Base-by-base conservation (phyloP, 1,140 invertebrate species). In the Eriocheir sinensis region DNA sequence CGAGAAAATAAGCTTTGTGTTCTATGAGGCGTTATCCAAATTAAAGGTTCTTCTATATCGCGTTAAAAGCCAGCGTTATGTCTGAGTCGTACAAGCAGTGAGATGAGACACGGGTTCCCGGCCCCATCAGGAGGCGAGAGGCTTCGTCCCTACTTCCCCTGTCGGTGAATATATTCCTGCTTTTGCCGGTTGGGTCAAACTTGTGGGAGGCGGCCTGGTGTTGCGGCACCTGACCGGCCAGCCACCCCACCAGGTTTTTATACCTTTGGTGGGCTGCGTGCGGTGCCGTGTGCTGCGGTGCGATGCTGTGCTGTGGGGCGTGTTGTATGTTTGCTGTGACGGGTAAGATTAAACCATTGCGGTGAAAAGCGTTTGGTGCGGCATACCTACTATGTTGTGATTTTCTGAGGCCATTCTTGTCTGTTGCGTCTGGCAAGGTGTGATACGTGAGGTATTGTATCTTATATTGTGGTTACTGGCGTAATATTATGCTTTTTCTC, bases 171-270 rank as follows among this genome's bases (percentile, higher is more conserved):
- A n/a, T 72, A 72, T 72, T 72, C n/a, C 27, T 72, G 27, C 60
- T n/a, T 72, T 72, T 72, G n/a, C 60, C 60, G n/a, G 60, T 72
- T 72, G 60, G 60, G 60, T 72, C 60, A 72, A 72, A 72, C 60
- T 72, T 72, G 60, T 3, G 27, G 60, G 60, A 72, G 60, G n/a
- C n/a, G n/a, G n/a, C n/a, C 60, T 72, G 60, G 60, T 72, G 27
- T 72, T 72, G 17, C 21, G 21, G 27, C 21, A 21, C n/a, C 27
- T 72, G 60, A 72, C 17, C 60, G 27, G 60, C 60, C 27, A 21
- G 60, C 27, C n/a, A 12, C 8, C 4, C 60, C 60, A 72, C 60
- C n/a, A n/a, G 60, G n/a, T n/a, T 72, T 72, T 72, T 72, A 72
- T n/a, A 72, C n/a, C 27, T 72, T 12, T 72, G 60, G 60, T 12